phyloP scores from a whole-genome alignment of 2,797 vertebrate species.

The Knipowitschia caucasica region DNA sequence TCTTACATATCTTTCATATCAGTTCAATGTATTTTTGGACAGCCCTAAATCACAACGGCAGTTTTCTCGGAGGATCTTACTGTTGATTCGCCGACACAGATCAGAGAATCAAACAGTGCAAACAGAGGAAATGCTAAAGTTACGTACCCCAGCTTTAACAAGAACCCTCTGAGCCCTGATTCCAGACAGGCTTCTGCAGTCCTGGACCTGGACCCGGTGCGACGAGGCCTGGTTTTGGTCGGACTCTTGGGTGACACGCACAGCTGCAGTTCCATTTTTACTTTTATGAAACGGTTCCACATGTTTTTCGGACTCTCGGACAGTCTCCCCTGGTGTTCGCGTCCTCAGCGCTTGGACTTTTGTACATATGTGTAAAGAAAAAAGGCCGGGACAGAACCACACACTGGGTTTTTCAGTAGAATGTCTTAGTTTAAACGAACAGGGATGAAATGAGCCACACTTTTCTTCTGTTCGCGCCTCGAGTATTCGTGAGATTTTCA shows the following conservation, averaged over 20 bases:
- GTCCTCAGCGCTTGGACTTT: slow-evolving; percentile 46
- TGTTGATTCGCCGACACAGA: too few species aligned
- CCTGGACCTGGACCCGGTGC: not conserved
- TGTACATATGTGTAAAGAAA: slow-evolving; percentile 62
- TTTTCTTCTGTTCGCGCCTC: slow-evolving; percentile 47
- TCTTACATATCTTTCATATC: too few species aligned
- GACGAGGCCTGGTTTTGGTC: slow-evolving; percentile 4
- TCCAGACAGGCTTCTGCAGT: too few species aligned
- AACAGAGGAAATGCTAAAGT: too few species aligned
- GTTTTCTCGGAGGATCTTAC: too few species aligned
- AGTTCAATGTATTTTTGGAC: too few species aligned
- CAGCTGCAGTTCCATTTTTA: slow-evolving; percentile 11
- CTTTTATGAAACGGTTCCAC: not conserved
- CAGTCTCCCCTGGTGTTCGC: slow-evolving; percentile 17
- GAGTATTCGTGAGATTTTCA: slow-evolving; percentile 47
- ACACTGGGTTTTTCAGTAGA: slow-evolving; percentile 48
- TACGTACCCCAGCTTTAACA: too few species aligned
- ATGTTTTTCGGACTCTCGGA: slow-evolving; percentile 4
- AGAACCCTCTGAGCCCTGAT: too few species aligned
- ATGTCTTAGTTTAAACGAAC: slow-evolving; percentile 46
- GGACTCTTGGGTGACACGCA: slow-evolving; percentile 34
- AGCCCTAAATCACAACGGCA: too few species aligned
- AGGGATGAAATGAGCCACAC: slow-evolving; percentile 51
- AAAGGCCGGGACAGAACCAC: slow-evolving; percentile 51
- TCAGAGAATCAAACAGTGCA: too few species aligned